phyloP scores from a whole-genome alignment of 2,888 invertebrate genomes.

The Meghimatium bilineatum region DNA sequence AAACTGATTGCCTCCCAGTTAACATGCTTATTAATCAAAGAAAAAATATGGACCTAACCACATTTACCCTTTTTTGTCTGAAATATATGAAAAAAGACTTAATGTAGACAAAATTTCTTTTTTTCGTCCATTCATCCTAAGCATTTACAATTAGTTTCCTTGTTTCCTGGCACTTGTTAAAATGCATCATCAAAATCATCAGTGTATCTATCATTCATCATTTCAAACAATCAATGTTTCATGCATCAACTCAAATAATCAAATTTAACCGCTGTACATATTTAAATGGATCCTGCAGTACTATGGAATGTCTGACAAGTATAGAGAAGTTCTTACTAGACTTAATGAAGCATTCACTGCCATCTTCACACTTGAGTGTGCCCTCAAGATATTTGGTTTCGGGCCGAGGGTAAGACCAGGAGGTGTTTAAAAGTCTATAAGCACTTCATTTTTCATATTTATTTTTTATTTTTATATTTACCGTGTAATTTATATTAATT shows the following conservation, averaged over 20 bases:
- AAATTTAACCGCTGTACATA: neutral
- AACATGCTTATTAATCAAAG: too few relatives aligned
- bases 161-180: too few relatives aligned
- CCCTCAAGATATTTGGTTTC: conserved; percentile 99
- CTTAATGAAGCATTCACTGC: conserved; percentile 99
- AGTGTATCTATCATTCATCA: too few relatives aligned
- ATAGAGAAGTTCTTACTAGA: conserved; percentile 82
- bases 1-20: too few relatives aligned
- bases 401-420: conserved; percentile 88
- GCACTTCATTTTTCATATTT: neutral
- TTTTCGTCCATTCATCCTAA: too few relatives aligned
- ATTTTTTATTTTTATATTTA: neutral
- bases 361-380: conserved; percentile 99
- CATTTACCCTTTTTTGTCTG: too few relatives aligned
- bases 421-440: neutral
- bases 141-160: too few relatives aligned
- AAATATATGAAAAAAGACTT: too few relatives aligned
- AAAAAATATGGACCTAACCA: too few relatives aligned
- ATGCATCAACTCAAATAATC: neutral
- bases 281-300: conserved; percentile 54
- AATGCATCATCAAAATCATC: too few relatives aligned
- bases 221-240: neutral
- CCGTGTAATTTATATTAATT: neutral
- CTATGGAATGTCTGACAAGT: conserved; percentile 55
- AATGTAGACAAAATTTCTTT: too few relatives aligned